These are phyloP conservation scores for Sorex maritimensis DNA, from an alignment of 2,797 vertebrate species.

Conservation along the genomic window DNA sequence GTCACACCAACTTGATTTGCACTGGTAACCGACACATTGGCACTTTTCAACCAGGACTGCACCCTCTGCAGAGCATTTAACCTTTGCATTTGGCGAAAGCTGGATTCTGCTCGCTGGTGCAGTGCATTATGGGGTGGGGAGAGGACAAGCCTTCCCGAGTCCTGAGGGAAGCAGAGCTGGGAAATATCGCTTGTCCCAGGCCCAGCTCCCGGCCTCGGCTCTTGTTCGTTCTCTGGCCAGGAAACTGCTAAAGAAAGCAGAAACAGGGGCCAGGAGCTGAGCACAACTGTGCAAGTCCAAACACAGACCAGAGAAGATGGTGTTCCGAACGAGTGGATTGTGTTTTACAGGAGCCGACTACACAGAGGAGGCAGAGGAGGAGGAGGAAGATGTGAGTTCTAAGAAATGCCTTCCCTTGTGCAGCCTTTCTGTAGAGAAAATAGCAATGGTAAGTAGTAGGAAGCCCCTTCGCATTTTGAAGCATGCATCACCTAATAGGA, in stretches of 20 bases:
- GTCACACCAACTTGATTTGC: background rate
- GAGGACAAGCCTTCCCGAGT: background rate
- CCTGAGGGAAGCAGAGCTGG: background rate
- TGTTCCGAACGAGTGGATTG: constrained; percentile 3
- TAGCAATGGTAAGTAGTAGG: background rate
- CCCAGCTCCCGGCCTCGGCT: background rate
- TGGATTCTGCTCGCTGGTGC: background rate
- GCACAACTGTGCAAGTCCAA: constrained; percentile 34
- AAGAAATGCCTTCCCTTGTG: background rate
- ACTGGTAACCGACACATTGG: background rate
- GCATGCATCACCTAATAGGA: background rate
- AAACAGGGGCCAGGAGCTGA: constrained; percentile 12
- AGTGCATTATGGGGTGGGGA: background rate
- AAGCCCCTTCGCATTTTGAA: background rate
- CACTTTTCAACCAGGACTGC: background rate
- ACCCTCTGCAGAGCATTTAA: background rate
- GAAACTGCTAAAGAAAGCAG: constrained; percentile 60
- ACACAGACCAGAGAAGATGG: constrained; percentile 36
- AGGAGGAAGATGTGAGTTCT: background rate
- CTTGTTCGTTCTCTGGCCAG: background rate
- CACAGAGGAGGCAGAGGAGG: background rate
- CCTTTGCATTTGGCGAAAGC: background rate
- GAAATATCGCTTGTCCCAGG: background rate
- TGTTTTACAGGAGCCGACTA: background rate
- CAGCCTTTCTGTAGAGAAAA: constrained; percentile 3